Base-by-base conservation (phyloP, 92 coral and sea anemone species). In the Phenganax stokvisi region DNA sequence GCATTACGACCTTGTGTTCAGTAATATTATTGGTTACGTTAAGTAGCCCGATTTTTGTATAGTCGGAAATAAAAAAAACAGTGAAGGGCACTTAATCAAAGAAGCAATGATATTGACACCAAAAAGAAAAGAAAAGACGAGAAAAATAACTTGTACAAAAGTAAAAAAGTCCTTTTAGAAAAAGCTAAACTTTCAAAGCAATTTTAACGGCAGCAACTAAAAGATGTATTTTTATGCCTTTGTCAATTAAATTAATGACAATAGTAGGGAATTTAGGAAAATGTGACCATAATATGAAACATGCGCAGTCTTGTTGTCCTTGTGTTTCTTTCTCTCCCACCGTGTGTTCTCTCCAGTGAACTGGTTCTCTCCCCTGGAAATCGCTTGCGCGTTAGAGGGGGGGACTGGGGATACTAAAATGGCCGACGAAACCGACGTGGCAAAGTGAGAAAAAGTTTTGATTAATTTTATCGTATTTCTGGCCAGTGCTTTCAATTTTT, bases 341-440 rank as follows among this genome's bases (percentile, higher is more conserved):
- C 25, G 25, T 20, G 25, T 20, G 25, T 20, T 20, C 25, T 20
- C 25, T 20, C 25, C 25, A 20, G 25, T 20, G 25, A 20, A 20
- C 25, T 20, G 25, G 25, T 20, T 20, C 25, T 20, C 25, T 20
- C 25, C 25, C 25, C 25, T 20, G 25, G 25, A 20, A 20, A 20
- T 20, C 25, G 25, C 25, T 20, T 20, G 47, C 47, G 47, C 47
- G 3, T 37, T 37, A 37, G 47, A 5, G 47, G 5, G 47, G 47
- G 47, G 5, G 47, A 1, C 47, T 37, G 47, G 47, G 47, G 47
- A 37, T 37, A 37, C 47, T 0, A 37, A 37, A 62, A 57, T 82
- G 85, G 72, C 85, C 72, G 80, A 75, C 72, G 74, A 64, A 1
- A 63, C 7, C 72, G 64, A 73, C 80, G 80, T 72, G 80, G 73